Base-by-base conservation (phyloP, 2,797 vertebrate species). In the Scyliorhinus canicula region DNA sequence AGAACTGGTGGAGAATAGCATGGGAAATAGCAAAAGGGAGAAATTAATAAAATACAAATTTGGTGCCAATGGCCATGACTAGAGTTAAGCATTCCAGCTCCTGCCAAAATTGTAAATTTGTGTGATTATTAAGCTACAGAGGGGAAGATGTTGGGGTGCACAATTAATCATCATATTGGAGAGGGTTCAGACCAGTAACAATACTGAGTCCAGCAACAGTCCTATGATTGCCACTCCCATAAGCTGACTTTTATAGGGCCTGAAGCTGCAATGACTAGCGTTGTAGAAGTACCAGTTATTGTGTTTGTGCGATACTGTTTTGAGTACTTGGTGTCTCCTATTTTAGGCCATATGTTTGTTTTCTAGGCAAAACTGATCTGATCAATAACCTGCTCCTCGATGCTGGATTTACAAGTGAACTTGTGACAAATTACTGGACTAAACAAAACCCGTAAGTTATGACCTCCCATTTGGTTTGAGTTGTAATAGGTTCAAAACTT, bases 361-460 rank as follows among this genome's bases (percentile, higher is more conserved):
- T 94, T 95, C 96, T 96, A 98, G 98, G 98, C 96, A 98, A 97
- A 95, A 96, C 95, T 12, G 97, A 98, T 93, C 96, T 99, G 95
- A 97, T 99, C 96, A 98, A 98, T 95, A 98, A 99, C 96, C 96
- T 99, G 95, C 97, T 99, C 95, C 96, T 99, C 96, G 99, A 99
- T 96, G 99, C 99, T 55, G 98, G 98, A 95, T 97, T 99, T 96
- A 99, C 99, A 88, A 97, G 97, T 96, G 98, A 99, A 52, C 98
- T 99, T 95, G 98, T 97, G 74, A 97, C 98, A 96, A 96, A 96
- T 96, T 96, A 98, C 86, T 99, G 99, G 99, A 99, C 97, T 95
- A 98, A 98, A 95, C 97, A 98, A 95, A 96, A 97, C 55, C 96
- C 98, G 99, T 99, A 97, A 98, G 99, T 98, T 19, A 14, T 74